A percentile compares a stretch with the other conserved stretches of the same genome.
Conservation (phyloP, 2,888 invertebrate species). For the Eretmocerus hayati region DNA sequence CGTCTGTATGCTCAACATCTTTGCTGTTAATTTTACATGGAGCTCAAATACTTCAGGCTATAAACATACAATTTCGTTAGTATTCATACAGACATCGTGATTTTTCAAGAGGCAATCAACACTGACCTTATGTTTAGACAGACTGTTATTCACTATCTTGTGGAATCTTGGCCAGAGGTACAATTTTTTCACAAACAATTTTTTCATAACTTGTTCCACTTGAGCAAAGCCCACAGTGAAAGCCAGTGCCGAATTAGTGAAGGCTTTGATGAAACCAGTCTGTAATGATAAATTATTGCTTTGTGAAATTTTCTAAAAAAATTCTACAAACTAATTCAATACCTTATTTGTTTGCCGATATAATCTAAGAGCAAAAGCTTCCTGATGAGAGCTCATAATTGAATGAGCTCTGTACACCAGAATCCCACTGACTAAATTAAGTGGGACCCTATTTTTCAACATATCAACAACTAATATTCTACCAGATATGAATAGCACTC, state of each 20-base stretch:
- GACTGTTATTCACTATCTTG: constrained; percentile 54
- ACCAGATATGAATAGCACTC: constrained; percentile 89
- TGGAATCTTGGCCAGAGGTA: constrained; percentile 90
- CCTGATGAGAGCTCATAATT: constrained; percentile 84
- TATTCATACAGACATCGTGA: no score
- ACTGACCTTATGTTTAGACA: constrained; percentile 58
- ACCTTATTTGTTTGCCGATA: constrained; percentile 90
- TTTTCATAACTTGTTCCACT: constrained; percentile 89
- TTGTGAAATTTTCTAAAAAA: no score
- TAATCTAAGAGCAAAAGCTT: constrained; percentile 87
- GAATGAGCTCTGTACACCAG: constrained; percentile 85
- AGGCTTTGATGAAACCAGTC: constrained; percentile 92
- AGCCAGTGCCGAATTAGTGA: constrained; percentile 80
- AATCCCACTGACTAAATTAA: constrained; percentile 83
- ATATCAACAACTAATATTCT: constrained; percentile 94
- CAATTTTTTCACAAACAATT: constrained; percentile 83
- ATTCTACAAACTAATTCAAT: constrained; percentile 6
- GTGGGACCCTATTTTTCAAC: constrained; percentile 82
- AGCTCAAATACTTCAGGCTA: constrained; percentile 79
- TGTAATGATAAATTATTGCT: constrained; percentile 42
- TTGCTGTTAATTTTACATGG: constrained; percentile 72
- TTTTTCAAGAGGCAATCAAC: no score
- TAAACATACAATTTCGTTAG: constrained; percentile 35
- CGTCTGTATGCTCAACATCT: constrained; percentile 79
- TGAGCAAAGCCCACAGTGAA: constrained; percentile 88